Percentiles rank a stretch among this genome's conserved stretches.
phyloP scores from a whole-genome alignment of 2,113 vertebrate genomes.

The Nettapus auritus region DNA sequence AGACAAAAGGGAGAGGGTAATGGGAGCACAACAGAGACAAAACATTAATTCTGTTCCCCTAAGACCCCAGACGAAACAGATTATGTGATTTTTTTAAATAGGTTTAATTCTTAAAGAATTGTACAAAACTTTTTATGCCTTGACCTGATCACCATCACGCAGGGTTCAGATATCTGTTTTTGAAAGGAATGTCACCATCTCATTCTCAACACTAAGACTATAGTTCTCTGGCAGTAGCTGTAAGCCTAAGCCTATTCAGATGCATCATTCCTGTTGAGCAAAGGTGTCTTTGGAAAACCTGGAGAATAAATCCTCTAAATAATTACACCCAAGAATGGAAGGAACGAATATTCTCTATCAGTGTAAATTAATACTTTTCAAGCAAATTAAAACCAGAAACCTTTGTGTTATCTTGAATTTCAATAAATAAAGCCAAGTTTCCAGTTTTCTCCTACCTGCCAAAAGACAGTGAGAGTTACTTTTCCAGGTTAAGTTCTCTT shows the following conservation, averaged over 20 bases:
- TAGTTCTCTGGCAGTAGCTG: not conserved
- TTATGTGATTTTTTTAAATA: not conserved
- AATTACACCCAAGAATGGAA: not conserved
- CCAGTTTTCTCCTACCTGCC: not conserved
- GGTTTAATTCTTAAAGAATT: not conserved
- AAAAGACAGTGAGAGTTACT: not conserved
- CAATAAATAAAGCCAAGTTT: not conserved
- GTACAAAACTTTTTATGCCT: not conserved
- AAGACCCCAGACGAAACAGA: fast-evolving
- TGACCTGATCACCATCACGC: not conserved
- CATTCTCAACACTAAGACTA: not conserved
- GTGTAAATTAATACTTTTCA: not conserved
- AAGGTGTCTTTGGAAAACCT: not conserved
- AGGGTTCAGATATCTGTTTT: not conserved
- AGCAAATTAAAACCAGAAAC: not conserved
- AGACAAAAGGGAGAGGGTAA: not conserved
- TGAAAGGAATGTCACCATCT: not conserved
- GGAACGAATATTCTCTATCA: not conserved
- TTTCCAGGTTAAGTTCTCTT: not conserved
- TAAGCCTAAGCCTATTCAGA: not conserved
- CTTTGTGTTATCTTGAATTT: not conserved
- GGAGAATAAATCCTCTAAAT: not conserved
- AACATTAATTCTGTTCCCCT: not conserved
- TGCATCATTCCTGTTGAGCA: not conserved
- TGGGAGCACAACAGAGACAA: not conserved